These are phyloP conservation scores for Smutsia temminckii DNA, from an alignment of 2,797 vertebrate genomes.

Conservation along the genomic window DNA sequence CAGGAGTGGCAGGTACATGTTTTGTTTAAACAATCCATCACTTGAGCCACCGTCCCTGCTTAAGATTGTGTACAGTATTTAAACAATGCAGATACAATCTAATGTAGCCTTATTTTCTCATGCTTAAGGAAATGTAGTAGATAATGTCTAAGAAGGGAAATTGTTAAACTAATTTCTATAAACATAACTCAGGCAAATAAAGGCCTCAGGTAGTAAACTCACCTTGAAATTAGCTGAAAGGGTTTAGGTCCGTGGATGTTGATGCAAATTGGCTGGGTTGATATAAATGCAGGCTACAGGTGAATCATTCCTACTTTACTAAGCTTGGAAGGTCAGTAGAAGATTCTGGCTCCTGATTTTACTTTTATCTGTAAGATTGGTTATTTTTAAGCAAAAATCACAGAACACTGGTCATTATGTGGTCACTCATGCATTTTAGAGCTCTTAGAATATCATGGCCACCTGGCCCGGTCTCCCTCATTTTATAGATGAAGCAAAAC, in stretches of 20 bases:
- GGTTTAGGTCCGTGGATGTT: conserved; percentile 62
- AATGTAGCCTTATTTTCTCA: background rate
- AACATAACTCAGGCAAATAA: conserved; percentile 88
- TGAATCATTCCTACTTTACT: background rate
- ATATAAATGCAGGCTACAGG: background rate
- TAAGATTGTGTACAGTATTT: background rate
- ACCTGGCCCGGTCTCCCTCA: background rate
- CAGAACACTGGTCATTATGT: background rate
- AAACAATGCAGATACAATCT: background rate
- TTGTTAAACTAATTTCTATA: conserved; percentile 85
- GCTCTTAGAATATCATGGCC: background rate
- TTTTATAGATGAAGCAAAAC: background rate
- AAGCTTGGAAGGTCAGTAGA: background rate
- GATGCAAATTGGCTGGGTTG: background rate
- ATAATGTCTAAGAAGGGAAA: conserved; percentile 85
- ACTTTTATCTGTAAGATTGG: background rate
- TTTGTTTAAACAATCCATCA: background rate
- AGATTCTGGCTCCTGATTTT: background rate
- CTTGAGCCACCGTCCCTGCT: background rate
- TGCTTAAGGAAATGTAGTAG: conserved; percentile 86
- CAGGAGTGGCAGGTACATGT: background rate
- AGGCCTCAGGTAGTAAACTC: conserved; percentile 87
- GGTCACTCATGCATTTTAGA: background rate
- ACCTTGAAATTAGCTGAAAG: conserved; percentile 85
- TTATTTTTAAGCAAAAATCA: background rate